phyloP scores from a whole-genome alignment of 2,888 invertebrate species.

The Cephus sareptanus region DNA sequence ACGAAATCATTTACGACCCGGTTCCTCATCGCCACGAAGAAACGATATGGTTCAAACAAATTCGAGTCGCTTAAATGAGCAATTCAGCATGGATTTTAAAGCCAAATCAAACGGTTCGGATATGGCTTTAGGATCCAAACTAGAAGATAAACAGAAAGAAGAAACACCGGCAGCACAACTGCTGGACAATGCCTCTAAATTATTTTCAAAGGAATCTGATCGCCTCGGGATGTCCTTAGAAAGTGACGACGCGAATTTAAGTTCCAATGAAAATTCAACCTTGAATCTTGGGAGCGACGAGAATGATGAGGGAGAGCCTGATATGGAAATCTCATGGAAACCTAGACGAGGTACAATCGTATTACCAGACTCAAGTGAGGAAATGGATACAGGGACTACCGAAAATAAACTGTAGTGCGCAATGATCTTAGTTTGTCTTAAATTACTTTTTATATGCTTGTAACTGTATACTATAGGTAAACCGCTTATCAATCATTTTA shows the following conservation, averaged over 20 bases:
- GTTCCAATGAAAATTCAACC: slow-evolving; percentile 2
- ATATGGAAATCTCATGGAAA: slow-evolving; percentile 53
- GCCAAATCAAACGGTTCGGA: neutral
- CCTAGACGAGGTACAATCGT: slow-evolving; percentile 59
- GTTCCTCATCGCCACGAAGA: slow-evolving; percentile 11
- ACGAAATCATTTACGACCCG: slow-evolving; percentile 14
- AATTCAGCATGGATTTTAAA: neutral
- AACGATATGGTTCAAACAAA: slow-evolving; percentile 8
- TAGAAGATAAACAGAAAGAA: neutral
- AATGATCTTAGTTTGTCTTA: neutral
- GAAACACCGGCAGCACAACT: neutral
- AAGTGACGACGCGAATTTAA: neutral
- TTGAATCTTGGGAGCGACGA: neutral
- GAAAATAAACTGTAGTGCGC: neutral
- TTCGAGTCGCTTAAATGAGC: neutral
- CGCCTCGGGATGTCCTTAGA: neutral
- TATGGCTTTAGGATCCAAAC: neutral
- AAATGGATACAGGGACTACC: neutral
- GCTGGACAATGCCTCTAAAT: neutral
- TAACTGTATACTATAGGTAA: neutral
- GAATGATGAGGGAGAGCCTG: slow-evolving; percentile 9
- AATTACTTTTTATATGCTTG: neutral
- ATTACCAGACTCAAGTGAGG: neutral
- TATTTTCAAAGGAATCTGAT: too few relatives aligned
- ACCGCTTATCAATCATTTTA: neutral